Evolutionary conservation across 2,113 vertebrate species (phyloP), one percentile per base, ranked within the genome.

Genomic region (Malaclemys terrapin): DNA sequence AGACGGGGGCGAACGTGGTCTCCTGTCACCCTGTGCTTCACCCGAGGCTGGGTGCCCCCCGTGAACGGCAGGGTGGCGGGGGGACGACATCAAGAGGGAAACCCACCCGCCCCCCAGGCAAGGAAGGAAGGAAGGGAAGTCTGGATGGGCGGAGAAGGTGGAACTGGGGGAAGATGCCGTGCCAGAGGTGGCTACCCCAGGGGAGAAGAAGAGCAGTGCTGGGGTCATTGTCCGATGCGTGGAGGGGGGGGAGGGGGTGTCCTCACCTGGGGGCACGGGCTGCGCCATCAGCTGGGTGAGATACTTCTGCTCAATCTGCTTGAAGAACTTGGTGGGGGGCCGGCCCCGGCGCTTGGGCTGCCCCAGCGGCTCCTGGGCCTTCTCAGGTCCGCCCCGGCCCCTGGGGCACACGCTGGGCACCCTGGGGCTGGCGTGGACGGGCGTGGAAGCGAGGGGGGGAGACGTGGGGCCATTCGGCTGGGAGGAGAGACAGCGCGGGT

Each of bases 291-390:
- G 95, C 97, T 99, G 99, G 16, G 98, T 99, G 97, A 99, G 98
- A 94, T 99, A 99, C 82, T 99, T 99, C 97, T 99, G 99, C 86
- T 99, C 99, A 0, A 99, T 98, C 93, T 99, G 99, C 94, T 99
- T 99, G 95, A 99, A 99, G 93, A 99, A 98, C 81, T 99, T 99
- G 93, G 98, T 98, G 1, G 99, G 98, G 5, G 99, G 99, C 9
- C 99, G 98, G 27, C 99, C 99, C 4, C 99, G 98, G 27, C 99
- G 98, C 52, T 99, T 99, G 5, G 99, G 99, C 25, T 98, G 98
- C 3, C 98, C 98, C 0, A 95, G 93, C 5, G 89, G 31, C 4
- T 98, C 96, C 96, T 97, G 96, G 86, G 80, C 85, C 89, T 98
- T 95, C 35, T 98, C 90, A 79, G 97, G 96, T 93, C 96, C 96